Evolutionary conservation across 2,888 invertebrate genomes (phyloP).

Genomic region (Bombyx huttoni): DNA sequence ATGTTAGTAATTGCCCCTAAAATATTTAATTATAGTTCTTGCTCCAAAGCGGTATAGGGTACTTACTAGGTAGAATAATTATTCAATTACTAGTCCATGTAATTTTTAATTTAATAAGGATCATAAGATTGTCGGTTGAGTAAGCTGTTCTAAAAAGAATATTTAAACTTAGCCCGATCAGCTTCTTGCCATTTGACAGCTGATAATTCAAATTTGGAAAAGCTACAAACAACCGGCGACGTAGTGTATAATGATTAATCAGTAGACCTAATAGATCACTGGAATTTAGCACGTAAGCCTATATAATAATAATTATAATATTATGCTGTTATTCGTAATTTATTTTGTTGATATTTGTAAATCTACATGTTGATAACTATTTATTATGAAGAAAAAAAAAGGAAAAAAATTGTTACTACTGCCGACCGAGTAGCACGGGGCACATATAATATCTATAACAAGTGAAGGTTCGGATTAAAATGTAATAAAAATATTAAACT

Average conservation of each 20-base stretch:
- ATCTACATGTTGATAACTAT: slow-evolving; percentile 72
- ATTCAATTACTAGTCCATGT: slow-evolving; percentile 70
- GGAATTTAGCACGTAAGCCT: slow-evolving; percentile 41
- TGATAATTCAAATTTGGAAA: not conserved
- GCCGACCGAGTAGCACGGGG: slow-evolving; percentile 32
- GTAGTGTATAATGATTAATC: slow-evolving; percentile 63
- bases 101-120: slow-evolving; percentile 59
- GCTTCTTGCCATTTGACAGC: not conserved
- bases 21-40: slow-evolving; percentile 37
- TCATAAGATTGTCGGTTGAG: slow-evolving; percentile 5
- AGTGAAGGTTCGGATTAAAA: not conserved
- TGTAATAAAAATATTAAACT: too few species aligned
- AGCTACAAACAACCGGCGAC: slow-evolving; percentile 29
- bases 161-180: not conserved
- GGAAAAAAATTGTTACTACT: slow-evolving; percentile 62
- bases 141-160: not conserved
- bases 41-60: slow-evolving; percentile 70
- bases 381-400: slow-evolving; percentile 58
- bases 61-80: slow-evolving; percentile 68
- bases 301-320: slow-evolving; percentile 54
- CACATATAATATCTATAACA: not conserved
- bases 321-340: slow-evolving; percentile 72
- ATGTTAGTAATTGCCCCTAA: slow-evolving; percentile 43
- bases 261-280: slow-evolving; percentile 48
- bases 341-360: slow-evolving; percentile 74